These are phyloP conservation scores for Cactoblastis cactorum DNA, from an alignment of 2,888 invertebrate genomes.

Conservation along the genomic window DNA sequence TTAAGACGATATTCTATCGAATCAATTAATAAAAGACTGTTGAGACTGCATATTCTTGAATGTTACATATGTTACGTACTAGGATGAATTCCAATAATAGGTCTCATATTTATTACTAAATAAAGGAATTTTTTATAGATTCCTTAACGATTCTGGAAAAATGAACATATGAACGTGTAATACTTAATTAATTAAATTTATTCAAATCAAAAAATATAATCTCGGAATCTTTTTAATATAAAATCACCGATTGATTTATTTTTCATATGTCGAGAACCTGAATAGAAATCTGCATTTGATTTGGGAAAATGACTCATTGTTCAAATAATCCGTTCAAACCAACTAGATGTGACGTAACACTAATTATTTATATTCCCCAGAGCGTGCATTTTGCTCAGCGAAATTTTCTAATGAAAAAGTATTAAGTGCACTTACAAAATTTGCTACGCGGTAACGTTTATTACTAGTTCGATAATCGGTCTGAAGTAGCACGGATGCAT, in stretches of 20 bases:
- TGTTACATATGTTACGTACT: no score
- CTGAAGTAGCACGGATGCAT: slow-evolving; percentile 71
- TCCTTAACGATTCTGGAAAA: no score
- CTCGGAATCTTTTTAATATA: no score
- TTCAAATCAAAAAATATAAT: no score
- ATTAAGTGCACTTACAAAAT: slow-evolving; percentile 31
- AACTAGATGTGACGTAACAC: not conserved
- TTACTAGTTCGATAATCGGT: slow-evolving; percentile 76
- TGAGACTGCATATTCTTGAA: no score
- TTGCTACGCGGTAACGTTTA: slow-evolving; percentile 57
- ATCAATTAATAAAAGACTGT: not conserved
- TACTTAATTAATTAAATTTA: no score
- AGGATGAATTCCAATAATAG: no score
- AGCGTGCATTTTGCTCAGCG: slow-evolving; percentile 5
- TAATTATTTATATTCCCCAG: slow-evolving; percentile 8
- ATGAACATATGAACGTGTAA: no score
- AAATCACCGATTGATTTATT: no score
- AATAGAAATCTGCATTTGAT: not conserved
- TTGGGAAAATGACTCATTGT: not conserved
- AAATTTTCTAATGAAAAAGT: slow-evolving; percentile 22
- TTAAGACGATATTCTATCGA: not conserved
- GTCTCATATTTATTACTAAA: no score
- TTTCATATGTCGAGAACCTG: no score
- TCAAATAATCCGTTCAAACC: not conserved
- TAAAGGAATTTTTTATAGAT: no score